These are phyloP conservation scores for Steinernema feltiae DNA, from an alignment of 1,140 invertebrate genomes.

Conservation along the genomic window DNA sequence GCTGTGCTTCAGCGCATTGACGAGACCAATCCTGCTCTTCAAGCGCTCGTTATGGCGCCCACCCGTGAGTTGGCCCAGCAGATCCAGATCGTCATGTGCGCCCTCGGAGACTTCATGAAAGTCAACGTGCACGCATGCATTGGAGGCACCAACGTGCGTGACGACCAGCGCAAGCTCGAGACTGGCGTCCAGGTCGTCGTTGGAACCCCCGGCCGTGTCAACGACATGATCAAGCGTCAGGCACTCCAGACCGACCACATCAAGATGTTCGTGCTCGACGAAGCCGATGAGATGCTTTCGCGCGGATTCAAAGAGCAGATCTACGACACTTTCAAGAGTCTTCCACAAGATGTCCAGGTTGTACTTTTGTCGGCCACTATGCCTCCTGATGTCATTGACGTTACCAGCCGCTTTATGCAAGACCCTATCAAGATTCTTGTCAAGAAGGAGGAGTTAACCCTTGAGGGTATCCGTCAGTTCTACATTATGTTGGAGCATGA, in stretches of 20 bases:
- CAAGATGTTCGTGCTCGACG: slow-evolving; percentile 96
- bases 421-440: slow-evolving; percentile 90
- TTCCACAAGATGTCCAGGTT: slow-evolving; percentile 82
- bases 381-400: slow-evolving; percentile 91
- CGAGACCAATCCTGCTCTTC: slow-evolving; percentile 75
- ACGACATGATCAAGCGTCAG: slow-evolving; percentile 91
- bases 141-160: slow-evolving; percentile 93
- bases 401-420: slow-evolving; percentile 93
- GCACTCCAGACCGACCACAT: slow-evolving; percentile 76
- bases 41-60: slow-evolving; percentile 90
- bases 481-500: slow-evolving; percentile 90
- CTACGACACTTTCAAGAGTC: slow-evolving; percentile 91
- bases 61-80: slow-evolving; percentile 94
- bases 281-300: slow-evolving; percentile 99
- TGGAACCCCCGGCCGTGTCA: slow-evolving; percentile 94
- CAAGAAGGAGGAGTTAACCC: slow-evolving; percentile 93
- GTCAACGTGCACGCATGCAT: slow-evolving; percentile 97
- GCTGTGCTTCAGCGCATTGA: slow-evolving; percentile 94
- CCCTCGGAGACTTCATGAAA: slow-evolving; percentile 89
- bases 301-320: slow-evolving; percentile 99
- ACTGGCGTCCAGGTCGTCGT: slow-evolving; percentile 91
- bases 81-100: slow-evolving; percentile 59
- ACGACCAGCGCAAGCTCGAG: slow-evolving; percentile 83
- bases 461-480: slow-evolving; percentile 98
- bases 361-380: slow-evolving; percentile 96